Conservation (phyloP, 2,888 invertebrate genomes). For the Thumatha senex region DNA sequence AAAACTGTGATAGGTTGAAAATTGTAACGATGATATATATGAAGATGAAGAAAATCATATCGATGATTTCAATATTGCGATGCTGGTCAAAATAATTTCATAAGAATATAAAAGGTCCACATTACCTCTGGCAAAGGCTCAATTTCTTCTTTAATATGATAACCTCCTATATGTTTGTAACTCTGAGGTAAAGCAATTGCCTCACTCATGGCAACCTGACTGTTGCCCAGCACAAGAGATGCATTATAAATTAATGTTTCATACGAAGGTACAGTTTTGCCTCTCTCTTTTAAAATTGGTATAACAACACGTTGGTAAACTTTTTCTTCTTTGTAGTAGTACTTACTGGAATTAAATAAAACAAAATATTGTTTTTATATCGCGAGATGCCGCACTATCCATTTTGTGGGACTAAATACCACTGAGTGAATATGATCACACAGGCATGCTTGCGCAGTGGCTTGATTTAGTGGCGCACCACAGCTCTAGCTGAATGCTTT, state of each 20-base stretch:
- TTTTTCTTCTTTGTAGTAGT: conserved; percentile 20
- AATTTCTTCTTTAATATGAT: conserved; percentile 37
- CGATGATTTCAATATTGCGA: no score
- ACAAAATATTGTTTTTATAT: no score
- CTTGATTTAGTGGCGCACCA: no score
- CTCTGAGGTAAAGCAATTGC: conserved; percentile 31
- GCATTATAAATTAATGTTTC: conserved; percentile 27
- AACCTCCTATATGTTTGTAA: conserved; percentile 40
- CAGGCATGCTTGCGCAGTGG: no score
- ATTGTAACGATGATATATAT: no score
- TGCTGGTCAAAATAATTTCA: no score
- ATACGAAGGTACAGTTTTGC: conserved; percentile 28
- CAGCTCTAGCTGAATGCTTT: no score
- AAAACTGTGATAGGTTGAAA: not conserved
- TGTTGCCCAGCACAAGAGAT: conserved; percentile 33
- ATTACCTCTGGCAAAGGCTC: conserved; percentile 42
- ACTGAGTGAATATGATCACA: no score
- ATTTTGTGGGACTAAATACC: no score
- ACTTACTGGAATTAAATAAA: conserved; percentile 4
- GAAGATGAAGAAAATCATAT: no score
- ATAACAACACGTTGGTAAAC: conserved; percentile 18
- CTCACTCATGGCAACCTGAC: conserved; percentile 23
- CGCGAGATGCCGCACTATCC: no score
- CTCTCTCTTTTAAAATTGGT: conserved; percentile 31
- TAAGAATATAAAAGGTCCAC: no score